These are phyloP conservation scores for Acanthochromis polyacanthus DNA, from an alignment of 2,113 vertebrate genomes.

Conservation along the genomic window DNA sequence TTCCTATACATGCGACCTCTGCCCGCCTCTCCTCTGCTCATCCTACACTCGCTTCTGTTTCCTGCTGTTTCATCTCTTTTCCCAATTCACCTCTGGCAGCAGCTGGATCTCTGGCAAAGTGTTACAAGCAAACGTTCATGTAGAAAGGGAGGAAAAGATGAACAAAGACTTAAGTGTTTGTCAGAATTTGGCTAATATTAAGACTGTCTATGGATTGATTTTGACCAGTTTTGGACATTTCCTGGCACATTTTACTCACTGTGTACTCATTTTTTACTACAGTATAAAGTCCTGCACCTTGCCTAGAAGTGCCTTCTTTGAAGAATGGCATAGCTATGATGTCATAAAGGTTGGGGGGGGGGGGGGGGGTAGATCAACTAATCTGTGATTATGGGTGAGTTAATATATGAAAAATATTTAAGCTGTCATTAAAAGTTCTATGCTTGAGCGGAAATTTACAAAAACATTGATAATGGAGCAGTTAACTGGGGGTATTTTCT, in stretches of 20 bases:
- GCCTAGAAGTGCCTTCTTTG: no score
- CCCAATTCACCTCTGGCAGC: conserved; percentile 39
- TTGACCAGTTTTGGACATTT: neutral
- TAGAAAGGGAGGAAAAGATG: neutral
- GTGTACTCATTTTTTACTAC: no score
- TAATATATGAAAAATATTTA: no score
- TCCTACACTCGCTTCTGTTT: conserved; percentile 29
- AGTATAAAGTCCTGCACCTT: no score
- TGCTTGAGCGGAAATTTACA: no score
- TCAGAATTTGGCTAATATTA: neutral
- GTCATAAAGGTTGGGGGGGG: no score
- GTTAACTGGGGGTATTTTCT: no score
- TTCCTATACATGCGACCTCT: conserved; percentile 42
- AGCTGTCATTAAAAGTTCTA: no score
- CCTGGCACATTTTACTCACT: no score
- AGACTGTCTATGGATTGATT: conserved; percentile 9
- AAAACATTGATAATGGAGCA: no score
- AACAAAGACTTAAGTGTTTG: conserved; percentile 22
- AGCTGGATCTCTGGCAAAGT: conserved; percentile 38
- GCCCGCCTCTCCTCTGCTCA: conserved; percentile 31
- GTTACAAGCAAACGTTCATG: conserved; percentile 14
- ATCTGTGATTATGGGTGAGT: no score
- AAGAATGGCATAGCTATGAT: neutral
- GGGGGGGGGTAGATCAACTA: no score
- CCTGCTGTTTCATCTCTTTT: conserved; percentile 41